Conservation (phyloP, 2,113 vertebrate species). For the Lampris incognitus region DNA sequence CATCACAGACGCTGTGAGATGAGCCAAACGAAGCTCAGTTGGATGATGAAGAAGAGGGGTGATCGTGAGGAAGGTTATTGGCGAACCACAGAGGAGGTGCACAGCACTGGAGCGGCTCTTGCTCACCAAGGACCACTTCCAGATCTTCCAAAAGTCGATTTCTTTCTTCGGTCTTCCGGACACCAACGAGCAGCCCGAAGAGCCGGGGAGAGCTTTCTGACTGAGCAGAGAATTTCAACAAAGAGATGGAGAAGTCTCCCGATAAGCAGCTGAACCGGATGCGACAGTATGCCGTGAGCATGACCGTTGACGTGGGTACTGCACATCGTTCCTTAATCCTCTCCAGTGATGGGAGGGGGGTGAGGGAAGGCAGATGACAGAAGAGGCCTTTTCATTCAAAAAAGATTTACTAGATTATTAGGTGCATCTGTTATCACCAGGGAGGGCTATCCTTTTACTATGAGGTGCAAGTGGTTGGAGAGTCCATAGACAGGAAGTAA, state of each 20-base stretch:
- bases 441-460: background rate
- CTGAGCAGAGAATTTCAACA: background rate
- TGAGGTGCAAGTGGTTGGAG: constrained; percentile 6
- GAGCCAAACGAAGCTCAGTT: constrained; percentile 19
- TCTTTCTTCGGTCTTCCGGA: constrained; percentile 4
- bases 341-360: background rate
- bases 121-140: background rate
- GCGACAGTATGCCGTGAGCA: no score
- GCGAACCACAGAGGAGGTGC: background rate
- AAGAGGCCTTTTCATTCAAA: background rate
- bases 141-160: background rate
- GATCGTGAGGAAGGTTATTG: background rate
- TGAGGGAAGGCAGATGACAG: background rate
- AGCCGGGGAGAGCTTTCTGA: background rate
- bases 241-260: background rate
- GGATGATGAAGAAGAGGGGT: constrained; percentile 10
- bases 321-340: background rate
- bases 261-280: background rate
- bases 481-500: background rate
- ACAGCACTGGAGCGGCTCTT: background rate
- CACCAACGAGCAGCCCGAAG: background rate
- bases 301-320: background rate
- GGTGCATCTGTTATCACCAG: background rate
- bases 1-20: background rate
- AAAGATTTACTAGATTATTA: background rate